Conservation (phyloP, 1,140 invertebrate genomes). For the Calliphora vicina region DNA sequence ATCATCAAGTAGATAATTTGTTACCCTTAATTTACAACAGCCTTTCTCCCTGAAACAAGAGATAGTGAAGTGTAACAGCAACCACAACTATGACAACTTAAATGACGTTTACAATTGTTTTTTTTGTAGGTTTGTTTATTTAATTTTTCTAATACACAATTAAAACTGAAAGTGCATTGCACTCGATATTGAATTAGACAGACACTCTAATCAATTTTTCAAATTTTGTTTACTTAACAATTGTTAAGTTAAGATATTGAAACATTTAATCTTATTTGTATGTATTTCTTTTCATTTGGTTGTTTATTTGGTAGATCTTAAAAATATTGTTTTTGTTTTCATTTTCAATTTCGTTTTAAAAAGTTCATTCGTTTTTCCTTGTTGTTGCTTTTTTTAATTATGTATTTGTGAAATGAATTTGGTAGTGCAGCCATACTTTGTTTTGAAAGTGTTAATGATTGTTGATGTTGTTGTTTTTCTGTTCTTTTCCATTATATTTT, state of each 20-base stretch:
- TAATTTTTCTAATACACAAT: neutral
- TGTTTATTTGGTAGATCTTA: neutral
- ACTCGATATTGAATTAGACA: neutral
- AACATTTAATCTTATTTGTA: neutral
- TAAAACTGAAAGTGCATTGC: neutral
- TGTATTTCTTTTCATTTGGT: neutral
- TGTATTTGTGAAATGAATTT: neutral
- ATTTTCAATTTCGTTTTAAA: neutral
- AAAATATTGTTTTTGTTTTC: neutral
- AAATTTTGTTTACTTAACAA: neutral
- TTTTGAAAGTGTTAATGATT: neutral
- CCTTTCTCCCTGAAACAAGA: neutral
- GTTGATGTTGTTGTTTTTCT: neutral
- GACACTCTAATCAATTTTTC: neutral
- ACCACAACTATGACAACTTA: neutral
- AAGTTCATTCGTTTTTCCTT: neutral
- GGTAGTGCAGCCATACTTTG: neutral
- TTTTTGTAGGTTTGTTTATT: neutral
- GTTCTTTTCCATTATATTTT: neutral
- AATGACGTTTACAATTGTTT: neutral
- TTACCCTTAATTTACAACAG: neutral
- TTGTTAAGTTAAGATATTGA: neutral
- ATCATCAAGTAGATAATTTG: neutral
- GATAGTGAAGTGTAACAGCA: neutral
- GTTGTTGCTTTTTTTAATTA: neutral